Percentiles rank a stretch among this genome's conserved stretches.
Conservation (phyloP, 1,140 invertebrate species). For the Glossosoma conforme region DNA sequence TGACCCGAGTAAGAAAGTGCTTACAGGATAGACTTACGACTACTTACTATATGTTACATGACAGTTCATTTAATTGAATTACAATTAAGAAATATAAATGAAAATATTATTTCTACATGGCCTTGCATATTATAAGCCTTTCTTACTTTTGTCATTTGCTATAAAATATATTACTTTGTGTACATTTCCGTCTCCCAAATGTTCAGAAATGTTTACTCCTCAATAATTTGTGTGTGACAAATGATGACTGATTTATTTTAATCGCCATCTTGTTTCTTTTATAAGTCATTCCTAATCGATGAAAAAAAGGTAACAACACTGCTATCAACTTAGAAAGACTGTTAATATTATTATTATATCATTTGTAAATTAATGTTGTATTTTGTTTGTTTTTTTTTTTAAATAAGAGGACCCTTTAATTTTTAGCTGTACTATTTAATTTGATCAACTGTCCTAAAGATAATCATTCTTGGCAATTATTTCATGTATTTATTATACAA, state of each 20-base stretch:
- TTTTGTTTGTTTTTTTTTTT: conserved; percentile 22
- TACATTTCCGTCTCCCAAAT: not conserved
- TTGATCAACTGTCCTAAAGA: too few species aligned
- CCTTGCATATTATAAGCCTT: not conserved
- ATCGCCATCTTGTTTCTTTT: conserved; percentile 33
- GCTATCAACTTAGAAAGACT: conserved; percentile 32
- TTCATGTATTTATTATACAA: too few species aligned
- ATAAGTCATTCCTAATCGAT: conserved; percentile 33
- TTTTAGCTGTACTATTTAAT: too few species aligned
- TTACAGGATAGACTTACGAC: too few species aligned
- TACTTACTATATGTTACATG: too few species aligned
- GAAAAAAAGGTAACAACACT: conserved; percentile 33
- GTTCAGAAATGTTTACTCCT: too few species aligned
- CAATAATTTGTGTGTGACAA: conserved; percentile 18
- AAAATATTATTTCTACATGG: not conserved
- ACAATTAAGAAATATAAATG: not conserved
- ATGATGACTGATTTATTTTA: conserved; percentile 31
- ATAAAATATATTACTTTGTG: too few species aligned
- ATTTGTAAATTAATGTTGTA: too few species aligned
- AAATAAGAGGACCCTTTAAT: too few species aligned
- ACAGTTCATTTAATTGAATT: too few species aligned
- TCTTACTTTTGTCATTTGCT: conserved; percentile 1
- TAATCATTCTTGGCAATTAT: too few species aligned
- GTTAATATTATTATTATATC: conserved; percentile 27
- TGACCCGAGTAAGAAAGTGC: too few species aligned